Conservation (phyloP, 2,113 vertebrate species). For the Sceloporus tristichus region DNA sequence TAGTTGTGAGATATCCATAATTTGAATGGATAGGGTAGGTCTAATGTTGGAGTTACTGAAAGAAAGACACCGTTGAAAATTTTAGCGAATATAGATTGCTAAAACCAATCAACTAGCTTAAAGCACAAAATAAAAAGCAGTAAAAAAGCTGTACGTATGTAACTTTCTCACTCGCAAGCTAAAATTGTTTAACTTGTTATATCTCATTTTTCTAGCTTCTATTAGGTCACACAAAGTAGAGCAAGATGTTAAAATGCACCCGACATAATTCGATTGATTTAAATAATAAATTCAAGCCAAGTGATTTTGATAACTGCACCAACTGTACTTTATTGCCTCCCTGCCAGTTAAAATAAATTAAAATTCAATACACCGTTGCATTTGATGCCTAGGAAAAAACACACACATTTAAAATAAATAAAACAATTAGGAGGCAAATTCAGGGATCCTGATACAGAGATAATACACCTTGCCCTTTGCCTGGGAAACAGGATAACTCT, state of each 20-base stretch:
- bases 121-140: too few species aligned
- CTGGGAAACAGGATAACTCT: neutral
- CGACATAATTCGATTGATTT: neutral
- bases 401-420: neutral
- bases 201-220: neutral
- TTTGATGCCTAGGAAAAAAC: neutral
- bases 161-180: neutral
- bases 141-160: neutral
- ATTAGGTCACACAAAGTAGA: neutral
- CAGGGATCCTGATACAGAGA: neutral
- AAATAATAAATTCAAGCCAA: neutral
- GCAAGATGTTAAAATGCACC: neutral
- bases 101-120: too few species aligned
- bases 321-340: neutral
- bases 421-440: too few species aligned
- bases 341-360: too few species aligned
- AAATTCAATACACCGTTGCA: neutral
- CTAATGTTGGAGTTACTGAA: too few species aligned
- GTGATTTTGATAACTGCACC: neutral
- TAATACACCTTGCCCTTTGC: neutral
- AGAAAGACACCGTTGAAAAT: neutral
- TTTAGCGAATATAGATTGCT: neutral
- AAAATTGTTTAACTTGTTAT: neutral
- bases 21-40: too few species aligned
- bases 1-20: too few species aligned